Base-by-base conservation (phyloP, 2,113 vertebrate species). In the Prolemur simus region DNA sequence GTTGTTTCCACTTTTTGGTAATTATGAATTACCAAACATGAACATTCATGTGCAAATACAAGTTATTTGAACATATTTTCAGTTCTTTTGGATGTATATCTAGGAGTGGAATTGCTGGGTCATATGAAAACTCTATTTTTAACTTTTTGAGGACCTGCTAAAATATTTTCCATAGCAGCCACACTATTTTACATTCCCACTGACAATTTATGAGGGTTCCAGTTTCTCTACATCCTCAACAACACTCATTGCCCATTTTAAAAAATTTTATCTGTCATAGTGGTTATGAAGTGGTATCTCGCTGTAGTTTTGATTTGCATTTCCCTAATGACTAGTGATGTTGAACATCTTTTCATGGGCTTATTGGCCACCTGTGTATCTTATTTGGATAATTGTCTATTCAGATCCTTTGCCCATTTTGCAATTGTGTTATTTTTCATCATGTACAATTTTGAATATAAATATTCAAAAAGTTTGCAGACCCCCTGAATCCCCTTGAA, bases 221-320 rank as follows among this genome's bases (percentile, higher is more conserved):
- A 29, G 21, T 92, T 96, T 92, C 39, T 96, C n/a, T 52, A 60
- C 4, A n/a, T 92, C 58, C 34, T 86, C n/a, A 82, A 42, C 37
- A 64, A 58, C 45, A 83, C 29, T 87, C 82, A 20, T 49, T 71
- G 77, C 47, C 45, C 49, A 71, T 69, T 63, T 32, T 17, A 66
- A 85, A 85, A 76, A 74, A 49, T 47, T 89, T 17, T 58, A 15
- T 85, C 11, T 12, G 89, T 29, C 23, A 3, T 89, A 29, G 85
- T 60, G 52, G 49, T n/a, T 89, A 7, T 54, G 37, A 85, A 91
- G 77, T 77, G 37, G 15, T 29, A 60, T 88, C 64, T 93, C 29
- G 37, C 63, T 95, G 27, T 84, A 68, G 76, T 85, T 76, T 87
- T 90, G 80, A 74, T 91, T 95, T 90, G 42, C 32, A 34, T 91